Evolutionary conservation across 2,888 invertebrate species (phyloP), one percentile per base, ranked within the genome.

Genomic region (Epinotia bilunana): DNA sequence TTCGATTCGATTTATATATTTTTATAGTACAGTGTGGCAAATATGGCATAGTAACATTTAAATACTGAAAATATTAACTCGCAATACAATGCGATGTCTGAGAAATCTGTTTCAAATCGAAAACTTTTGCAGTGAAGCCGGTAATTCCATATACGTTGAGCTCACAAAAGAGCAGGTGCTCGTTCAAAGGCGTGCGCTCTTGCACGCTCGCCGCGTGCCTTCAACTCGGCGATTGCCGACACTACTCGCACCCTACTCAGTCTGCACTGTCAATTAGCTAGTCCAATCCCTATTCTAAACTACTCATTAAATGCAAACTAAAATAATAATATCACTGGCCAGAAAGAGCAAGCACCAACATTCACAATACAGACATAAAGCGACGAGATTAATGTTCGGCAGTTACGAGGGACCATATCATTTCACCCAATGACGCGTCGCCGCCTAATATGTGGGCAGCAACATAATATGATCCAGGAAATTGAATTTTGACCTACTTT

Each of bases 171-270:
- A 76, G 69, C 72, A 57, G 72, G 77, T 69, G 74, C 73, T 78
- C 70, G 78, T 78, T 84, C 85, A 86, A 86, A 87, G 85, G 82
- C 81, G 81, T 77, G 79, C 81, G 83, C 81, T 78, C 79, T 79
- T 79, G 83, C 81, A 81, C 80, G 81, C 81, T 74, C 76, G 76
- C 49, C 67, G 65, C 61, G 49, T 60, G n/a, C 12, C 68, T 11
- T 49, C 76, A 61, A 16, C 39, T 12, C 67, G 23, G 46, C 65
- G 74, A 39, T 71, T 65, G 71, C 67, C 16, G 33, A 61, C 61
- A 33, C 76, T 76, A 23, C 77, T 75, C 53, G 57, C 74, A 53
- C 20, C 46, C 53, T n/a, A 7, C n/a, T 53, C 53, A 53, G 53
- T n/a, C 71, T 76, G 72, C 74, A 57, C 76, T 76, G 79, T 77